Evolutionary conservation across 2,113 vertebrate genomes (phyloP), one percentile per base, ranked within the genome.

Genomic region (Callithrix jacchus): DNA sequence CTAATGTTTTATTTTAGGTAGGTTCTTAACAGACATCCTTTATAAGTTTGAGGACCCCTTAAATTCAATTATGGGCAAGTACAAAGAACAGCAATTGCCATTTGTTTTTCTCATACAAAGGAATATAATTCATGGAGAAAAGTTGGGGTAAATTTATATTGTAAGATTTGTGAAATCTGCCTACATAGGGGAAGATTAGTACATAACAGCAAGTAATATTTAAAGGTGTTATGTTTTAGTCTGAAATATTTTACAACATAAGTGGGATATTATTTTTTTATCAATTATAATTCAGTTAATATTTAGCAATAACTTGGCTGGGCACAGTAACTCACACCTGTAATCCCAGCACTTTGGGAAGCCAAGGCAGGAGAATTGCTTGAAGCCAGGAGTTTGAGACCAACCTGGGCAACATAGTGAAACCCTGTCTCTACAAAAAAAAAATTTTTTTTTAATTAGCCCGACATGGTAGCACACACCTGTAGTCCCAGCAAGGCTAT

Each of bases 71-170:
- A 45, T 87, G 45, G 13, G 35, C 58, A 58, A 49, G 47, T 56
- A 58, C 32, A 89, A 12, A 79, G 23, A 79, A 66, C 13, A 74
- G 35, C 5, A 18, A 40, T 56, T 73, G 54, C 64, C 23, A 47
- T 64, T 90, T 89, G 61, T 32, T 84, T 90, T 82, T 89, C 81
- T 87, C 54, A 42, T 30, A 58, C n/a, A 91, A 73, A 73, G 70
- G 37, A 66, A 73, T 74, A 42, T 71, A 85, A 91, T 71, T 89
- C 21, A 73, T 71, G 30, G 40, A 61, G 16, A 73, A 92, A 30
- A 21, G 9, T 61, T 84, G 68, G 45, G 7, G 12, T 76, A 56
- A 93, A 94, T 68, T 61, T 70, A 52, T 70, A 58, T 61, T 79
- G 8, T 27, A 71, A 94, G 5, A 58, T 61, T 89, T 92, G 16